These are phyloP conservation scores for Vollenhovia emeryi DNA, from an alignment of 1,140 invertebrate genomes.

Conservation along the genomic window DNA sequence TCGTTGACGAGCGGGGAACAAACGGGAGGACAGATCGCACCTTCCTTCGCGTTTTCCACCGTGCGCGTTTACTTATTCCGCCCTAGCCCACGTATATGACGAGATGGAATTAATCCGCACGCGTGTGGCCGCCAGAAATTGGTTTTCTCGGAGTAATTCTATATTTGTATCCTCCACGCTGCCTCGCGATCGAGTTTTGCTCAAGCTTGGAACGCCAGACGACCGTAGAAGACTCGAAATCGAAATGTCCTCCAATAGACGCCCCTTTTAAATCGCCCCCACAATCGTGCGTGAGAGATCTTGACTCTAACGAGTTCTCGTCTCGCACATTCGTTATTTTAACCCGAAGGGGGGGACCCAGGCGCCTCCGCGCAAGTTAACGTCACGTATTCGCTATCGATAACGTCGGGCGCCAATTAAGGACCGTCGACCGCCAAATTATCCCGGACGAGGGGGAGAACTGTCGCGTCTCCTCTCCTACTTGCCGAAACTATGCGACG, in stretches of 20 bases:
- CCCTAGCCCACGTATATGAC: no score
- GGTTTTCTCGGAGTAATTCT: not conserved
- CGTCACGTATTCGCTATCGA: conserved; percentile 38
- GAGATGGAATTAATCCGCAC: not conserved
- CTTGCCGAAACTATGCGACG: conserved; percentile 49
- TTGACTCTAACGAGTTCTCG: not conserved
- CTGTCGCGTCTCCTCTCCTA: not conserved
- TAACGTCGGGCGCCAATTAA: conserved; percentile 48
- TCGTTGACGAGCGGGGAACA: conserved; percentile 62
- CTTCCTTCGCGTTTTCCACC: not conserved
- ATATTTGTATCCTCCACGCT: not conserved
- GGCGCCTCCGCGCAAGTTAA: not conserved
- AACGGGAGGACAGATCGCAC: conserved; percentile 40
- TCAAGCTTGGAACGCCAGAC: not conserved
- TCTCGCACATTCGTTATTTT: not conserved
- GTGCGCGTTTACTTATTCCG: not conserved
- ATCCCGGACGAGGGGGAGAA: conserved; percentile 11
- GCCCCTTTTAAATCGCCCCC: not conserved
- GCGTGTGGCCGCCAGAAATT: not conserved
- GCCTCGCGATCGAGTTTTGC: not conserved
- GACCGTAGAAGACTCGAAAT: not conserved
- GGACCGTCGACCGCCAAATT: conserved; percentile 50
- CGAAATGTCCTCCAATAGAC: not conserved
- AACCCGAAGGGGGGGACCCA: not conserved
- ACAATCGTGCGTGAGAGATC: not conserved